Conservation (phyloP, 1,140 invertebrate species). For the Mactra quadrangularis region DNA sequence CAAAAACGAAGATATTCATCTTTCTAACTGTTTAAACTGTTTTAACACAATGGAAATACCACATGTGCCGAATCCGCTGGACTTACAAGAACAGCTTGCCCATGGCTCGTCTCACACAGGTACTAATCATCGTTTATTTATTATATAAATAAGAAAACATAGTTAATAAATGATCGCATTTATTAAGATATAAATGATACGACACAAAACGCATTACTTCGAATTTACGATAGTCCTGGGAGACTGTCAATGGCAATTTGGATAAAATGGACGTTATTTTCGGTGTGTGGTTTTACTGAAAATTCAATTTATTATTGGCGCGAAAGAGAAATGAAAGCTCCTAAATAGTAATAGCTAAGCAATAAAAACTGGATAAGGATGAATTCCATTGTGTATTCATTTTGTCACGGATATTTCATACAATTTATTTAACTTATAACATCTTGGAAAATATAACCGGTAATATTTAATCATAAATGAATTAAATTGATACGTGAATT, state of each 20-base stretch:
- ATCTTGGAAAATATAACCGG: too few relatives aligned
- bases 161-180: slow-evolving; percentile 14
- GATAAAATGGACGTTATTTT: not conserved
- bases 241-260: slow-evolving; percentile 18
- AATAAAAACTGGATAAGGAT: too few relatives aligned
- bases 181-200: slow-evolving; percentile 16
- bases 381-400: too few relatives aligned
- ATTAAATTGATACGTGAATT: too few relatives aligned
- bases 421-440: too few relatives aligned
- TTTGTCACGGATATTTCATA: too few relatives aligned
- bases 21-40: slow-evolving; percentile 11
- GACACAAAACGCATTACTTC: slow-evolving; percentile 36
- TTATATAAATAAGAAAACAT: slow-evolving; percentile 27
- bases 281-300: too few relatives aligned
- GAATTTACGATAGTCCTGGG: slow-evolving; percentile 10
- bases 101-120: slow-evolving; percentile 27
- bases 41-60: slow-evolving; percentile 15
- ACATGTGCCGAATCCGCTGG: slow-evolving; percentile 16
- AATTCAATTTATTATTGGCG: too few relatives aligned
- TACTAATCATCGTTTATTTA: slow-evolving; percentile 38
- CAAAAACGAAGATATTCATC: slow-evolving; percentile 22
- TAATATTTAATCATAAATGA: too few relatives aligned
- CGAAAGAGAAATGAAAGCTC: too few relatives aligned
- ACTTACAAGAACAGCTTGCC: slow-evolving; percentile 26
- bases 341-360: too few relatives aligned